Conservation (phyloP, 64 coral and sea anemone genomes). For the Catalaphyllia jardinei region DNA sequence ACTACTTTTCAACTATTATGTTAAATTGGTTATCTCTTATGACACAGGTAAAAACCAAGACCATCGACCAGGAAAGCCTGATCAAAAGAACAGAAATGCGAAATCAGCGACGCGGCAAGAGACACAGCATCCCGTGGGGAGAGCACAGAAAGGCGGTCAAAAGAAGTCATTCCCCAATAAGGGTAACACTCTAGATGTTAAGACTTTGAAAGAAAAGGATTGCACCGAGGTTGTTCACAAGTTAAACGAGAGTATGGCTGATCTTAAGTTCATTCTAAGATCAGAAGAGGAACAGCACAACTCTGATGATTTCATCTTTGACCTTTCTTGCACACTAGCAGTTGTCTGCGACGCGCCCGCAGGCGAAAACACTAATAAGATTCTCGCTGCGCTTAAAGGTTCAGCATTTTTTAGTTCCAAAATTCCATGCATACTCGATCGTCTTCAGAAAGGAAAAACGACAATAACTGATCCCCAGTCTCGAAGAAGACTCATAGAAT, state of each 20-base stretch:
- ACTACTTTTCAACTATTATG: background rate
- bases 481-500: conserved; percentile 5
- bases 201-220: background rate
- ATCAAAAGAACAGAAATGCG: background rate
- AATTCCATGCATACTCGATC: conserved; percentile 12
- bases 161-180: background rate
- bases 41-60: background rate
- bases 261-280: background rate
- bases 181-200: background rate
- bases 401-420: conserved; percentile 13
- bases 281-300: conserved; percentile 19
- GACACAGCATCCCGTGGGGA: background rate
- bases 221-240: background rate
- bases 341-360: conserved; percentile 4
- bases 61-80: background rate
- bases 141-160: background rate
- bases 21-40: background rate
- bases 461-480: background rate
- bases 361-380: conserved; percentile 13
- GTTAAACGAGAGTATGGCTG: background rate
- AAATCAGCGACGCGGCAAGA: background rate
- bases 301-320: conserved; percentile 8
- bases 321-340: conserved; percentile 18
- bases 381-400: conserved; percentile 35
- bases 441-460: background rate